Evolutionary conservation across 2,113 vertebrate species (phyloP), one percentile per base, ranked within the genome.

Genomic region (Sinocyclocheilus grahami): DNA sequence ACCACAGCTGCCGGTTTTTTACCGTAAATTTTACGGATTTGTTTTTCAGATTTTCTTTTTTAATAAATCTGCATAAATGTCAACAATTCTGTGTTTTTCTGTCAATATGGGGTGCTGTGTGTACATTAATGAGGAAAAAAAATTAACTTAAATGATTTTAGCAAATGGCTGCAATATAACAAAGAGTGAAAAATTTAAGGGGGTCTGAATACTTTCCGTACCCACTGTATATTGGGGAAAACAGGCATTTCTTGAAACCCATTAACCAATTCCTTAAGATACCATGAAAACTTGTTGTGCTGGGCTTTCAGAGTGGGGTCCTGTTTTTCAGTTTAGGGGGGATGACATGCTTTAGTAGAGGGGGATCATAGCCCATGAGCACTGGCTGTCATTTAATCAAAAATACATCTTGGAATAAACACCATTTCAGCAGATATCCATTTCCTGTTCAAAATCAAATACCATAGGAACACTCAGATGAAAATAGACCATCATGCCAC

Each of bases 361-460:
- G 86, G 48, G 33, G 75, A 22, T 78, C 30, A 60, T 46, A 87
- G 85, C 88, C 67, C 33, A 79, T 60, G 22, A 88, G 33, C 82
- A 83, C 67, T 53, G 20, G 74, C 51, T 82, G 88, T 76, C 16
- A 83, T 88, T 80, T 27, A 20, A 86, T 79, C 92, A 93, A 93
- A 62, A 94, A 92, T 92, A 90, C 90, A 93, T 93, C 91, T 33
- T 83, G 85, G 75, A 90, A 39, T 87, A 86, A 91, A 92, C 93
- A 93, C 90, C 91, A 93, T 48, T 76, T 76, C 74, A 76, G 42
- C 22, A 76, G 42, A 76, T 51, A 76, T 76, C 22, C 74, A 74
- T 42, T 90, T 93, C 91, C 91, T 91, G 92, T 91, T 92, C 71
- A 83, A 60, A 71, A 30, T 22, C 65, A 46, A 11, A 84, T 46